These are phyloP conservation scores for Cepaea hortensis DNA, from an alignment of 2,888 invertebrate species.

Conservation along the genomic window DNA sequence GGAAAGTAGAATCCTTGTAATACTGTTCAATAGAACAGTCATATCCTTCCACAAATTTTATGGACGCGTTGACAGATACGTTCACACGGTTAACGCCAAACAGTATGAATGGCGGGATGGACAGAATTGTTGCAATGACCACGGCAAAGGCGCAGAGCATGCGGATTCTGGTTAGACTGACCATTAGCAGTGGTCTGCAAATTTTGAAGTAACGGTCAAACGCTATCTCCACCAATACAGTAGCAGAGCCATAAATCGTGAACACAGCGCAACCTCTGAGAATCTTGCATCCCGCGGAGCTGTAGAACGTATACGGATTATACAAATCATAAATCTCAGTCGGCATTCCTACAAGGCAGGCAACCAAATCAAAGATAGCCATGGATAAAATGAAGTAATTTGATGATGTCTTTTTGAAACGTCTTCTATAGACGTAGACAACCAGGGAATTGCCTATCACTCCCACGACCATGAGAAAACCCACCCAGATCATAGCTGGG, in stretches of 20 bases:
- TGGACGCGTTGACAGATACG: conserved; percentile 47
- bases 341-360: conserved; percentile 66
- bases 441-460: conserved; percentile 65
- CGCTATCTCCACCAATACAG: conserved; percentile 66
- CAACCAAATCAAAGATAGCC: conserved; percentile 68
- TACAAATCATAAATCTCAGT: conserved; percentile 65
- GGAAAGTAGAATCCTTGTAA: conserved; percentile 58
- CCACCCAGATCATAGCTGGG: conserved; percentile 64
- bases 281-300: conserved; percentile 62
- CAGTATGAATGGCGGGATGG: conserved; percentile 61
- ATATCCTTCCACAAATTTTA: conserved; percentile 55
- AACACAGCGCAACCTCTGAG: conserved; percentile 61
- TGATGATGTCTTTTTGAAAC: conserved; percentile 65
- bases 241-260: conserved; percentile 65
- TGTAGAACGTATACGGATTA: conserved; percentile 66
- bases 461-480: conserved; percentile 62
- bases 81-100: conserved; percentile 60
- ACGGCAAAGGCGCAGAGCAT: conserved; percentile 61
- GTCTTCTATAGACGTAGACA: conserved; percentile 63
- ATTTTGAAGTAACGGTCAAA: conserved; percentile 70
- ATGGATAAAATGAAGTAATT: conserved; percentile 69
- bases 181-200: conserved; percentile 63
- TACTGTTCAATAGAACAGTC: conserved; percentile 66
- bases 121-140: conserved; percentile 57
- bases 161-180: conserved; percentile 62